Evolutionary conservation across 2,888 invertebrate species (phyloP), one percentile per base, ranked within the genome.

Genomic region (Octodonta nipae): DNA sequence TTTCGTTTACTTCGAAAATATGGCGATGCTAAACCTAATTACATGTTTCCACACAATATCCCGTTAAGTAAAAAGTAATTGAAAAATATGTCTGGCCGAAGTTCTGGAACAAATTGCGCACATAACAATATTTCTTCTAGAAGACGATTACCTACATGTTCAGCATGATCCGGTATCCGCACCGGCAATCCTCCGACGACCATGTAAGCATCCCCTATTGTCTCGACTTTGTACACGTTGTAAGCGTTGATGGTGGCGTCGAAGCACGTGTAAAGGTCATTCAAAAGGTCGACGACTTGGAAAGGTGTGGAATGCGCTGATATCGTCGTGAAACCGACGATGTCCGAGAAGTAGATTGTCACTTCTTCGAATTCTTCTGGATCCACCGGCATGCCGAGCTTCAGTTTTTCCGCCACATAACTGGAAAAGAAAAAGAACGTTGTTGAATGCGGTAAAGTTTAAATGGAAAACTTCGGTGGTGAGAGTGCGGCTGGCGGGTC

Each of bases 201-300:
- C 89, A 91, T 91, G 62, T 87, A 86, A 2, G 91, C 91, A 61
- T 91, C 91, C 7, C 91, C 92, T 48, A 92, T 92, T 0, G 91
- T 92, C 64, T 92, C 91, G 48, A 91, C 89, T 72, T 88, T 88
- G 61, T 88, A 87, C 4, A 88, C 87, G 54, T 80, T 77, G 59
- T 86, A 91, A 39, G 84, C 84, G 62, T 86, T 83, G 55, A 92
- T 89, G 42, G 88, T 89, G 17, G 85, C 86, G 63, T 92, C 92
- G 63, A 92, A 92, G 43, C 85, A 78, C 6, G 89, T 89, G 65
- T 92, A 92, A 26, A 92, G 73, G 60, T 91, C 89, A 61, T 92
- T 92, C 36, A 92, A 71, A 30, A 88, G 69, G 63, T 86, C 86
- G 28, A 86, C 87, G 32, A 93, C 54, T 70, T 93, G 84, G 51